phyloP scores from a whole-genome alignment of 1,140 invertebrate species.

The Scaptomyza hsui region DNA sequence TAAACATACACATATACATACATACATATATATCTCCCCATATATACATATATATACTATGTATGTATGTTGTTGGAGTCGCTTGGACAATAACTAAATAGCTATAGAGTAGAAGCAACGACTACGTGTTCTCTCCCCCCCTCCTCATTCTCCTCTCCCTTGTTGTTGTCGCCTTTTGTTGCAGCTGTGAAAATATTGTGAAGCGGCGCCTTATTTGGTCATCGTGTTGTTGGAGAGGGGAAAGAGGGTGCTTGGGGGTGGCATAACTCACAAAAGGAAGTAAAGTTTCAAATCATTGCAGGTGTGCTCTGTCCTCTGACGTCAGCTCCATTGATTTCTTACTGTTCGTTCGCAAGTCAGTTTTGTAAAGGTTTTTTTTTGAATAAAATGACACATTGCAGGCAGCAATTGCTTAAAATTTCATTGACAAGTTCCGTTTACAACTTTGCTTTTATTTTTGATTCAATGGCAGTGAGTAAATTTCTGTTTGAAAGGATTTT shows the following conservation, averaged over 20 bases:
- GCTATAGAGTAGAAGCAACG: not conserved
- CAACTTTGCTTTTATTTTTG: not conserved
- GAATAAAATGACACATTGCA: not conserved
- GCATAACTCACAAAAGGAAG: conserved; percentile 56
- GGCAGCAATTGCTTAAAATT: not conserved
- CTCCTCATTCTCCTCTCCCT: not conserved
- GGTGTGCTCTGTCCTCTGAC: conserved; percentile 55
- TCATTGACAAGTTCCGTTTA: not conserved
- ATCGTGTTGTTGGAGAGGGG: conserved; percentile 2
- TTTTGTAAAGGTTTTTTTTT: not conserved
- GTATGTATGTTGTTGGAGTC: not conserved
- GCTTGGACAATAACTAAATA: conserved; percentile 16
- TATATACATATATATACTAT: not conserved
- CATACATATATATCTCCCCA: not conserved
- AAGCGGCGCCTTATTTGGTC: conserved; percentile 62
- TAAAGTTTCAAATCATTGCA: conserved; percentile 57
- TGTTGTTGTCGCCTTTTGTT: conserved; percentile 17
- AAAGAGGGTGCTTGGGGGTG: not conserved
- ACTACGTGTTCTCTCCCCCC: not conserved
- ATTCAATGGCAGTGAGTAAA: not conserved
- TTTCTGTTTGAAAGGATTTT: not conserved
- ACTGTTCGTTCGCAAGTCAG: not conserved
- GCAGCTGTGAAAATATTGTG: conserved; percentile 58
- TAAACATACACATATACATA: conserved; percentile 1
- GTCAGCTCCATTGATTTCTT: conserved; percentile 41